Evolutionary conservation across 2,888 invertebrate species (phyloP), one percentile per base, ranked within the genome.

Genomic region (Hipparchia semele): DNA sequence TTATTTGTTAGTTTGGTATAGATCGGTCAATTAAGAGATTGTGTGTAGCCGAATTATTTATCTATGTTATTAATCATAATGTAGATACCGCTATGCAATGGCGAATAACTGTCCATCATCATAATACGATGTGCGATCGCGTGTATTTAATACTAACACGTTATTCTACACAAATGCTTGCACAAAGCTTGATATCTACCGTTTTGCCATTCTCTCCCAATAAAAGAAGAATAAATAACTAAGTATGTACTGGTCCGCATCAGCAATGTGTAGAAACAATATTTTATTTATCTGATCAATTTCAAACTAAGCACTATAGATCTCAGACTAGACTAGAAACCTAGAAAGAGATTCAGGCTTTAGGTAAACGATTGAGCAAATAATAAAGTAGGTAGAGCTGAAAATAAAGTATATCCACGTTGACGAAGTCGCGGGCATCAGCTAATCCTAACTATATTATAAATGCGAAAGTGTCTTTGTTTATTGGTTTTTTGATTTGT

Each of bases 41-140:
- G 49, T 49, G 6, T 49, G 6, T 13, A 49, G 8, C 8, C 49
- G 49, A 49, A 49, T 49, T 0, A 1, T 2, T 2, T 6, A 13
- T 2, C 3, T 23, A 23, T 13, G 2, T 58, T 1, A 6, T 9
- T 60, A 65, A 65, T 65, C 53, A 65, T 33, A 49, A 49, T 8
- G 53, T 53, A 53, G 67, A 39, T 69, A 71, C 68, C 68, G 68
- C 65, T 71, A 61, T 54, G 51, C 66, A 39, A 39, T 67, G 62
- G 68, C 69, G 53, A 65, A 1, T 75, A 73, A 72, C 75, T 76
- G 75, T 76, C 70, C 65, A 68, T 70, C 68, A 72, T 77, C 77
- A 80, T 78, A 65, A 65, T 53, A 65, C 53, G 49, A 8, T 33
- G 68, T 54, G 58, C 70, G 58, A 65, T 74, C 66, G 73, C 68